Conservation (phyloP, 2,113 vertebrate genomes). For the Lepus europaeus region DNA sequence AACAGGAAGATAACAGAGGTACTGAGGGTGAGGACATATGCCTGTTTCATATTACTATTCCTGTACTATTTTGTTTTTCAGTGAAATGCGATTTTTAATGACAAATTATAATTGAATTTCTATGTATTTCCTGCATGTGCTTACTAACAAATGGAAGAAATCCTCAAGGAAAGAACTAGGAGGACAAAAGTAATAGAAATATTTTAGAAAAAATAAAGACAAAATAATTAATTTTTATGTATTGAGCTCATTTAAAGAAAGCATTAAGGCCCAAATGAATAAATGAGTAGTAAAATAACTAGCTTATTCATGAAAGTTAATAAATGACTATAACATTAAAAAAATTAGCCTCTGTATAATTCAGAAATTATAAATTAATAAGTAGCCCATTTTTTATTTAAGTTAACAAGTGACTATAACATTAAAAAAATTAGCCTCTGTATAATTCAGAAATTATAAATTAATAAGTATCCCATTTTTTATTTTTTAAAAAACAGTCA, state of each 20-base stretch:
- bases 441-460: not conserved
- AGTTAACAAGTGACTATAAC: too few relatives aligned
- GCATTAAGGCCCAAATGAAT: not conserved
- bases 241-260: constrained; percentile 20
- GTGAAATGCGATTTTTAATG: not conserved
- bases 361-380: not conserved
- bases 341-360: not conserved
- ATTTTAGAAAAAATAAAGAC: not conserved
- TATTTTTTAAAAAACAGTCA: not conserved
- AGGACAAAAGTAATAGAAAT: not conserved
- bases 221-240: not conserved
- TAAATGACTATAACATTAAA: not conserved
- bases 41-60: not conserved
- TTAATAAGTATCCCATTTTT: not conserved
- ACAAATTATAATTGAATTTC: not conserved
- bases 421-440: not conserved
- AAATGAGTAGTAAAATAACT: not conserved
- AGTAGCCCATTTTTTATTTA: not conserved
- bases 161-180: not conserved
- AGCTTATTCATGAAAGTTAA: not conserved
- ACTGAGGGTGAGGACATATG: not conserved
- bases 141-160: not conserved
- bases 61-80: not conserved
- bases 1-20: not conserved
- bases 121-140: not conserved